These are phyloP conservation scores for Sympetrum striolatum DNA, from an alignment of 2,888 invertebrate species.

Conservation along the genomic window DNA sequence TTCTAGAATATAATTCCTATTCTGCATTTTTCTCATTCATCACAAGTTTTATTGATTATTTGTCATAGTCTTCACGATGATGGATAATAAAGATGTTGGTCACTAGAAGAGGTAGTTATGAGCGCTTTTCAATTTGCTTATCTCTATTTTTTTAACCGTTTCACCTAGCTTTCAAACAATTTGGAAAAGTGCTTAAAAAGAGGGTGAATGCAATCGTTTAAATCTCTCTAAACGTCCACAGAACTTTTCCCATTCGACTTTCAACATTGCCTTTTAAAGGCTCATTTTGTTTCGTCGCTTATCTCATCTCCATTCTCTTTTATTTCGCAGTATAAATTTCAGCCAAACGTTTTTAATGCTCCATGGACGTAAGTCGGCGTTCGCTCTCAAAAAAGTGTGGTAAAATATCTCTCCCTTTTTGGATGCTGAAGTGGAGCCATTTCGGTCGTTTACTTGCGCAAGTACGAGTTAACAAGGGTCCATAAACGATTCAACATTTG, in stretches of 20 bases:
- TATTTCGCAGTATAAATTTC: background rate
- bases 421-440: background rate
- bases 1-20: too few species aligned
- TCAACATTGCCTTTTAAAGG: background rate
- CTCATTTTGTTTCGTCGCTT: background rate
- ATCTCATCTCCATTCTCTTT: background rate
- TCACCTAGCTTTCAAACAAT: background rate
- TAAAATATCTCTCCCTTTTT: background rate
- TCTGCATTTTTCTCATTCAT: too few species aligned
- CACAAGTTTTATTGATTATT: too few species aligned
- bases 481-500: background rate
- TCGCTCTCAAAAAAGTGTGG: background rate
- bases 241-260: background rate
- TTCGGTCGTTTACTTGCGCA: background rate
- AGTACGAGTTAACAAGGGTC: background rate
- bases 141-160: too few species aligned
- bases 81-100: too few species aligned
- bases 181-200: background rate
- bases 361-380: background rate
- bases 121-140: too few species aligned
- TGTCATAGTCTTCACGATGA: too few species aligned
- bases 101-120: too few species aligned
- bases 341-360: background rate
- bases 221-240: background rate
- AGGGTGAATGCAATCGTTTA: background rate